A percentile compares a stretch with the other conserved stretches of the same genome.
These are phyloP conservation scores for Micronycteris hirsuta DNA, from an alignment of 2,113 vertebrate genomes.

Conservation along the genomic window DNA sequence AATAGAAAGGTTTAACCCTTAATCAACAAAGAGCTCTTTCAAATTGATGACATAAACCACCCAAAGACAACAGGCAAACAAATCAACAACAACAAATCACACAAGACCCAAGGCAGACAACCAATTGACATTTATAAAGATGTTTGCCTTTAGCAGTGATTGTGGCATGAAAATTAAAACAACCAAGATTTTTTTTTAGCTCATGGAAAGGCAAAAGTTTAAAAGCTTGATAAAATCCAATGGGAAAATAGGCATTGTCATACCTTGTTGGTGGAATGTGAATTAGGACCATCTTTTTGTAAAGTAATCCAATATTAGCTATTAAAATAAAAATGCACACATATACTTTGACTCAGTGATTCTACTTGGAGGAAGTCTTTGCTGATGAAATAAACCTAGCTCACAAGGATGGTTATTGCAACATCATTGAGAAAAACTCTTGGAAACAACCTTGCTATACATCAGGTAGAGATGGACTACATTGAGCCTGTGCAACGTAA, in stretches of 20 bases:
- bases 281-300: neutral
- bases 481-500: neutral
- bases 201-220: neutral
- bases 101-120: neutral
- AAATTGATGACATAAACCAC: slow-evolving; percentile 4
- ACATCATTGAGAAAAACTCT: neutral
- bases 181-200: neutral
- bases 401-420: neutral
- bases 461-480: neutral
- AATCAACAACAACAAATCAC: neutral
- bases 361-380: neutral
- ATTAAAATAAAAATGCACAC: neutral
- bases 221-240: neutral
- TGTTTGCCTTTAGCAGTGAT: neutral
- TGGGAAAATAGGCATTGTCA: neutral
- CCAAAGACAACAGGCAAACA: neutral
- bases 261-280: neutral
- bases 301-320: neutral
- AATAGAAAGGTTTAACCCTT: neutral
- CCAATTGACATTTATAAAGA: neutral
- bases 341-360: neutral
- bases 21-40: neutral
- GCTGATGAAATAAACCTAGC: neutral
- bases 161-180: neutral
- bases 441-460: neutral